Evolutionary conservation across 2,113 vertebrate species (phyloP), one percentile per base, ranked within the genome.

Genomic region (Leucopsar rothschildi): DNA sequence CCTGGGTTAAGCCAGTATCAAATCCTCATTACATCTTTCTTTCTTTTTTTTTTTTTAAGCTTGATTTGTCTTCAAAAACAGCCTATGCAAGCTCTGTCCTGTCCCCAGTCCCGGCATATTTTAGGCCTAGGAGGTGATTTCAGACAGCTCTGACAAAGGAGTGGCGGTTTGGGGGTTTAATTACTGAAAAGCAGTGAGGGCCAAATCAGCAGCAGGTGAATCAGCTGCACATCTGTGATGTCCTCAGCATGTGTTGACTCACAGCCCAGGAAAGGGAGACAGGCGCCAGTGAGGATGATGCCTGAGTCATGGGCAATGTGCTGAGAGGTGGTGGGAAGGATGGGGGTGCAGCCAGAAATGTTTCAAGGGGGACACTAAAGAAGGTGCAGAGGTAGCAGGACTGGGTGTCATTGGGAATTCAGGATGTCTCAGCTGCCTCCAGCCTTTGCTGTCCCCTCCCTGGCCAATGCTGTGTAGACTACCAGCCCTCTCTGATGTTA

Each of bases 241-340:
- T 15, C 53, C 79, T 76, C 57, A 70, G 44, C 59, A 33, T 0
- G 0, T 39, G 18, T 21, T 72, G 19, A 53, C 33, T 49, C 4
- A 1, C 31, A 60, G 49, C 35, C 49, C 81, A 56, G 10, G 49
- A 53, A 40, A 29, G 44, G 31, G 53, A 64, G 49, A 63, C 3
- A 6, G 35, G 45, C 35, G n/a, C 40, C 35, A 2, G 0, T 4
- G 4, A 29, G 5, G 3, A 28, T 23, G 24, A 25, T 79, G 55
- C 35, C 29, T 37, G 23, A 17, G 28, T 29, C 29, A 37, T 6
- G 35, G 39, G 16, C 20, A 75, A 23, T 0, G 0, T 57, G 42
- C 45, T 12, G 2, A 79, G 66, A 79, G 19, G 21, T 15, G 17
- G n/a, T 63, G 66, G 57, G 39, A 82, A 57, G 17, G 47, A 45